A percentile compares a stretch with the other conserved stretches of the same genome.
These are phyloP conservation scores for Trichonephila clavipes DNA, from an alignment of 1,140 invertebrate species.

Conservation along the genomic window DNA sequence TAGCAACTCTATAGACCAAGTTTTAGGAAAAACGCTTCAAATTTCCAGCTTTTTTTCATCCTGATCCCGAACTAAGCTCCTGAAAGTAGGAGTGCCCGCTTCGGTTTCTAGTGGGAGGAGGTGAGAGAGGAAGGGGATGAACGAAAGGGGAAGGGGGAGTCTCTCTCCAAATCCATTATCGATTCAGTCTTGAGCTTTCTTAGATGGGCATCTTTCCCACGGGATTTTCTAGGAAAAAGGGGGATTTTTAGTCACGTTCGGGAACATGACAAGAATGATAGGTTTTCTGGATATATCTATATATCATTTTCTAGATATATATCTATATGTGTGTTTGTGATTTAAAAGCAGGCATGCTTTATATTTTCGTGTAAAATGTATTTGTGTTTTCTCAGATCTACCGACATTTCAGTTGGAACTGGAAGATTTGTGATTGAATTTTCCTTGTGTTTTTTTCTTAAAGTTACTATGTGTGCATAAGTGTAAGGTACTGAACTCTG, in stretches of 20 bases:
- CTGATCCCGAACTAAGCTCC: background rate
- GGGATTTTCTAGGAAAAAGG: constrained; percentile 50
- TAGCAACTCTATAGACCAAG: background rate
- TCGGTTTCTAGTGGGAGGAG: background rate
- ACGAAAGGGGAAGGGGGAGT: background rate
- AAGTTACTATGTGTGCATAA: too few relatives aligned
- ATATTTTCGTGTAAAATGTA: constrained; percentile 41
- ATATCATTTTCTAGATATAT: background rate
- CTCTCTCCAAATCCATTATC: constrained; percentile 55
- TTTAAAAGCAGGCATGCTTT: background rate
- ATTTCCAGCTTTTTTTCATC: background rate
- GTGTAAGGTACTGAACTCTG: too few relatives aligned
- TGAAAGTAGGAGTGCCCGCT: background rate
- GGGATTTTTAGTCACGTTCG: constrained; percentile 64
- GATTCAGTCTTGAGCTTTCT: constrained; percentile 65
- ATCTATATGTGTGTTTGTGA: constrained; percentile 7
- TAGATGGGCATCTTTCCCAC: constrained; percentile 15
- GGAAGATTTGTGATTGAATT: background rate
- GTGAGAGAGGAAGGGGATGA: background rate
- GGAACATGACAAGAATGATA: constrained; percentile 71
- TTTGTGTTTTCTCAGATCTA: background rate
- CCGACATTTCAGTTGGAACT: background rate
- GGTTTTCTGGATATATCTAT: constrained; percentile 36
- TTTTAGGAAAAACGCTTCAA: background rate
- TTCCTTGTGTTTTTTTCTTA: too few relatives aligned